These are phyloP conservation scores for Ophion costatus DNA, from an alignment of 2,888 invertebrate species.

Conservation along the genomic window DNA sequence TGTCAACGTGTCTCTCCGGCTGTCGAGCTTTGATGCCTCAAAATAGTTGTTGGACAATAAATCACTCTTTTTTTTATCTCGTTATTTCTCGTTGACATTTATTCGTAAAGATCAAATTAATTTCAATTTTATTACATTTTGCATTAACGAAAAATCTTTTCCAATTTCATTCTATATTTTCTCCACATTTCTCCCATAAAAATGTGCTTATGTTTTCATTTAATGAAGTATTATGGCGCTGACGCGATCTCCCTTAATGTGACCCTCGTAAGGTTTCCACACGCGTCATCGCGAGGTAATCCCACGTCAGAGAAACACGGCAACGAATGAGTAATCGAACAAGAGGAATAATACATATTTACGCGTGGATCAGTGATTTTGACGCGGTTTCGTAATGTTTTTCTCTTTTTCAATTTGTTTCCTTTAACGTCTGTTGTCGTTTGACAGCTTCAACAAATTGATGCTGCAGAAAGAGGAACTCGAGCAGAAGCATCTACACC, in stretches of 20 bases:
- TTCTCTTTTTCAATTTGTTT: not conserved
- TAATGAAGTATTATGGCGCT: too few species aligned
- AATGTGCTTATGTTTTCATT: too few species aligned
- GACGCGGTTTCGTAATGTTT: not conserved
- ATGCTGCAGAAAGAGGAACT: conserved; percentile 95
- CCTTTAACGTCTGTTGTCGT: conserved; percentile 61
- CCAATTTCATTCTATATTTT: not conserved
- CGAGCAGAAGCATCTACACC: conserved; percentile 95
- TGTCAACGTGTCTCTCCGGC: not conserved
- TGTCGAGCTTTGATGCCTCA: not conserved
- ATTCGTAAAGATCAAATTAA: too few species aligned
- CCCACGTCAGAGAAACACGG: too few species aligned
- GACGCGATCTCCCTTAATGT: too few species aligned
- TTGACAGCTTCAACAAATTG: conserved; percentile 92
- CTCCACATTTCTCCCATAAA: too few species aligned
- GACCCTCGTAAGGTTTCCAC: too few species aligned
- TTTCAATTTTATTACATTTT: not conserved
- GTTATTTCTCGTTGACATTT: not conserved
- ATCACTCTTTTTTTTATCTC: not conserved
- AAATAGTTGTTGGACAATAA: not conserved
- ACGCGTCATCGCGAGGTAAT: too few species aligned
- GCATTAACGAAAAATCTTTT: not conserved
- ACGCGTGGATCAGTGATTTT: not conserved
- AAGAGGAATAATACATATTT: not conserved
- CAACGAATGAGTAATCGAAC: too few species aligned